Evolutionary conservation across 92 coral and sea anemone genomes (phyloP).

Genomic region (Porites lobata): DNA sequence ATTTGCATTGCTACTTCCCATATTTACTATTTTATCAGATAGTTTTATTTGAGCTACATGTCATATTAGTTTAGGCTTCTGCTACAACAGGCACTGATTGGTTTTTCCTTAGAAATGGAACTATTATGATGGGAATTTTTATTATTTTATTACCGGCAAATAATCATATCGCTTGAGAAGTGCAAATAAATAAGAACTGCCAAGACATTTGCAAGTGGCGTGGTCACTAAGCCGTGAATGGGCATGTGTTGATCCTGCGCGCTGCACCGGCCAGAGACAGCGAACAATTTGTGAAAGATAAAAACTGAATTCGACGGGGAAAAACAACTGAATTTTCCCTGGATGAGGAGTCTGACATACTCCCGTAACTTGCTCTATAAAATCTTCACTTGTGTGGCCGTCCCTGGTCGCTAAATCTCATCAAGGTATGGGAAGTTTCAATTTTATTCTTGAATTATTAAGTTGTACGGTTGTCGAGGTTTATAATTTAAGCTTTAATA

Average conservation of each 20-base stretch:
- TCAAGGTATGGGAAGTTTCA: conserved; percentile 89
- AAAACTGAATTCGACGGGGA: conserved; percentile 55
- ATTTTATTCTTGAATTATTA: conserved; percentile 97
- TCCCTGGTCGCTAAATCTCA: conserved; percentile 71
- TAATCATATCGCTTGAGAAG: no score
- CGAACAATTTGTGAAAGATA: conserved; percentile 77
- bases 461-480: conserved; percentile 96
- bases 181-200: background rate
- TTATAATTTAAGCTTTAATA: conserved; percentile 72
- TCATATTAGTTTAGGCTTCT: background rate
- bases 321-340: conserved; percentile 47
- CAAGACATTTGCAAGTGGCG: conserved; percentile 81
- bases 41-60: no score
- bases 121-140: no score
- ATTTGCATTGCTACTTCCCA: no score
- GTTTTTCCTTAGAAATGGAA: background rate
- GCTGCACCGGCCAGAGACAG: conserved; percentile 78
- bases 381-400: conserved; percentile 39
- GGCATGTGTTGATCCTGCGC: conserved; percentile 99
- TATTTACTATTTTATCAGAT: no score
- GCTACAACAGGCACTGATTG: background rate
- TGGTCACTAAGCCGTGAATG: conserved; percentile 76
- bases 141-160: no score
- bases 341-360: conserved; percentile 50
- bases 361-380: conserved; percentile 32